These are phyloP conservation scores for Sarcophaga caerulescens DNA, from an alignment of 2,888 invertebrate species.

Conservation along the genomic window DNA sequence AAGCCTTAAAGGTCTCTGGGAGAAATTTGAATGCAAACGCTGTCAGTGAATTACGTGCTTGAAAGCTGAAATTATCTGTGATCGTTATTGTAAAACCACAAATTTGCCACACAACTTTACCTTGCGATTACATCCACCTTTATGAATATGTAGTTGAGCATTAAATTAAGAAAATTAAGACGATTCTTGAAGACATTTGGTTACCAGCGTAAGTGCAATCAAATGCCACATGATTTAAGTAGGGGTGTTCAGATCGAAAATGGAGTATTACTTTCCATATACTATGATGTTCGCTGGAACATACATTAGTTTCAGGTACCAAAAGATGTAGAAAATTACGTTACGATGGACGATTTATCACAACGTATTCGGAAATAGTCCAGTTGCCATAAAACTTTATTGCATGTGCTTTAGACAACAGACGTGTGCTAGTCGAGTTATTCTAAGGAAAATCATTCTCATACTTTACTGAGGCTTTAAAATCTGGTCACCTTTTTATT, in stretches of 20 bases:
- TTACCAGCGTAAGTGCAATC: constrained; percentile 4
- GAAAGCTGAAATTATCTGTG: constrained; percentile 13
- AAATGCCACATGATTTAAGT: neutral
- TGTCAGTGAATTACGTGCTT: constrained; percentile 25
- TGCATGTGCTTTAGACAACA: too few relatives aligned
- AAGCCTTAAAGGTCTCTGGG: neutral
- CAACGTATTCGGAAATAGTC: too few relatives aligned
- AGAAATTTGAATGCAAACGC: neutral
- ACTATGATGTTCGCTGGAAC: too few relatives aligned
- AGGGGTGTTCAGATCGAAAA: neutral
- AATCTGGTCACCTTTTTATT: neutral
- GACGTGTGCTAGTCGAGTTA: too few relatives aligned
- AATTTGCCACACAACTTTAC: neutral
- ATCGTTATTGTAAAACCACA: constrained; percentile 13
- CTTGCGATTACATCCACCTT: neutral
- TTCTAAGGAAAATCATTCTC: too few relatives aligned
- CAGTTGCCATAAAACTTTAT: too few relatives aligned
- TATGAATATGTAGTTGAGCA: constrained; percentile 9
- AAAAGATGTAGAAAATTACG: too few relatives aligned
- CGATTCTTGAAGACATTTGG: constrained; percentile 7
- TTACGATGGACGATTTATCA: too few relatives aligned
- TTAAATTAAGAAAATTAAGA: constrained; percentile 56
- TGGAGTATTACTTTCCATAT: neutral
- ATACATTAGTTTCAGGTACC: too few relatives aligned
- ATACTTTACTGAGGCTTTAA: neutral